These are phyloP conservation scores for Ctenomys sociabilis DNA, from an alignment of 2,113 vertebrate genomes.

Conservation along the genomic window DNA sequence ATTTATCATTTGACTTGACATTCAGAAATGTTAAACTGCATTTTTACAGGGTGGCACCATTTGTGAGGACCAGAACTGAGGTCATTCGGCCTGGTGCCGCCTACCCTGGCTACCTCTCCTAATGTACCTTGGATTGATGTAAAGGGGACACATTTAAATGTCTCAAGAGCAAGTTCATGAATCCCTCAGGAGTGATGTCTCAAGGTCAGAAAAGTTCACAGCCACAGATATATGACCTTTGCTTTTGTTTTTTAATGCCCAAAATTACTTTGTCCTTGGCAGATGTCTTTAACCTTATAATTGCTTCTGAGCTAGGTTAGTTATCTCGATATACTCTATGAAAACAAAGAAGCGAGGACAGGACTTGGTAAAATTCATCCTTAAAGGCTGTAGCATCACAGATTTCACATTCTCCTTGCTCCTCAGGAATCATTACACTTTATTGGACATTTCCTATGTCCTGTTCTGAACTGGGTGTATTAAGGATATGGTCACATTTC, in stretches of 20 bases:
- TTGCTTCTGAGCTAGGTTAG: neutral
- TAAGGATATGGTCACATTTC: rapidly evolving
- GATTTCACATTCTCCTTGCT: neutral
- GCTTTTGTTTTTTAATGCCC: neutral
- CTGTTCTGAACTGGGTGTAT: rapidly evolving
- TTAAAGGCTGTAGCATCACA: neutral
- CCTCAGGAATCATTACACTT: rapidly evolving
- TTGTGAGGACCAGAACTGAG: neutral
- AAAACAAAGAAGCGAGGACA: neutral
- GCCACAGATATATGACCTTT: neutral
- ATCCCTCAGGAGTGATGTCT: neutral
- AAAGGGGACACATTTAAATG: neutral
- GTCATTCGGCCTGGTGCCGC: neutral
- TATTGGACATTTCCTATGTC: too few species aligned
- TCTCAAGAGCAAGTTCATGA: neutral
- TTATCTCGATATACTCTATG: neutral
- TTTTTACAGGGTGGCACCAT: neutral
- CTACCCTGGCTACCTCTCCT: neutral
- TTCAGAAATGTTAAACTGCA: neutral
- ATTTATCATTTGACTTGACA: constrained; percentile 14
- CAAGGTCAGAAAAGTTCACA: neutral
- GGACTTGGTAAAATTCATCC: rapidly evolving
- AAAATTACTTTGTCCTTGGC: neutral
- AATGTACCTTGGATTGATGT: too few species aligned
- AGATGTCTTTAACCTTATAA: neutral